phyloP scores from a whole-genome alignment of 2,113 vertebrate genomes.

The Myrmophylax atrothorax region DNA sequence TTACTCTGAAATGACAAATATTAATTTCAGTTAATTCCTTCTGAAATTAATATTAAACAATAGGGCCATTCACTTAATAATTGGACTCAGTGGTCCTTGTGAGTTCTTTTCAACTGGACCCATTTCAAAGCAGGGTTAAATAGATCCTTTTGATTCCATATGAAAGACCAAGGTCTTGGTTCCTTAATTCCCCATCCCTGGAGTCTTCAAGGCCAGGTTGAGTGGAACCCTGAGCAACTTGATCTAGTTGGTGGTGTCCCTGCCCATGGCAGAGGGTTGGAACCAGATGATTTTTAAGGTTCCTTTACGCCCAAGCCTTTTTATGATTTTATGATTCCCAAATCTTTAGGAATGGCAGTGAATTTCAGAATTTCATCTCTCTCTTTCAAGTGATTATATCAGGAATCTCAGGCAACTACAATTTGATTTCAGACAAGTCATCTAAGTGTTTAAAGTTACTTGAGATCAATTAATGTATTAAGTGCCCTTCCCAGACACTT shows the following conservation, averaged over 20 bases:
- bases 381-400: too few species aligned
- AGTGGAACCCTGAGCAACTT: neutral
- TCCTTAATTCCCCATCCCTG: neutral
- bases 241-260: neutral
- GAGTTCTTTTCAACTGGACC: neutral
- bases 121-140: neutral
- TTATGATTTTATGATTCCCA: neutral
- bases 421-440: neutral
- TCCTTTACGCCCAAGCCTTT: neutral
- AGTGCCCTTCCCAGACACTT: neutral
- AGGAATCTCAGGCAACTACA: neutral
- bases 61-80: neutral
- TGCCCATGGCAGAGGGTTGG: fast-evolving
- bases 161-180: neutral
- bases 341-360: neutral
- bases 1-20: neutral
- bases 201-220: neutral
- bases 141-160: neutral
- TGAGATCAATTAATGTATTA: neutral
- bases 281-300: neutral
- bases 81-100: neutral
- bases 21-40: neutral
- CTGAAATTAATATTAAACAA: neutral
- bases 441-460: neutral
- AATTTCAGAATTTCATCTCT: fast-evolving